Evolutionary conservation across 2,888 invertebrate genomes (phyloP).

Genomic region (Germaria angustata): DNA sequence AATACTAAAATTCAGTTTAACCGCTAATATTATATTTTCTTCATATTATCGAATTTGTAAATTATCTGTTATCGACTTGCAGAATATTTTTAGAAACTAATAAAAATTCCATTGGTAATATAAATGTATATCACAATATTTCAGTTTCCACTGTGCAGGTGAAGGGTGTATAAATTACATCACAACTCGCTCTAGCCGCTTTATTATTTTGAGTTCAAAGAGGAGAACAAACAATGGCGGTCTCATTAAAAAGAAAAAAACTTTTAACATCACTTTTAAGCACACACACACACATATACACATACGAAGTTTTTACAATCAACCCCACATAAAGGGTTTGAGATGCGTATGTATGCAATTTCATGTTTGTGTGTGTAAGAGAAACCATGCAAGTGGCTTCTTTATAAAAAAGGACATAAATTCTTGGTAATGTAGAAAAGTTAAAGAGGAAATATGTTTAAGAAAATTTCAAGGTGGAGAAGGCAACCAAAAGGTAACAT

Average conservation of each 20-base stretch:
- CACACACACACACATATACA: neutral
- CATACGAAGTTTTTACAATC: no score
- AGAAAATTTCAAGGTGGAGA: constrained; percentile 31
- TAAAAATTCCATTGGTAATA: no score
- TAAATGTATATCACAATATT: no score
- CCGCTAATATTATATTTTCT: no score
- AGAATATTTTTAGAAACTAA: no score
- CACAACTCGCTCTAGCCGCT: neutral
- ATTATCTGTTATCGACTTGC: no score
- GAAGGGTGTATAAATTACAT: neutral
- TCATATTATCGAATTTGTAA: no score
- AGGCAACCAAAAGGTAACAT: constrained; percentile 36
- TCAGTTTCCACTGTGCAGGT: no score
- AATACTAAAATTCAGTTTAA: no score
- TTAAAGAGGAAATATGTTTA: neutral
- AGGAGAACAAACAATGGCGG: neutral
- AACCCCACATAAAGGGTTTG: no score
- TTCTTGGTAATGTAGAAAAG: neutral
- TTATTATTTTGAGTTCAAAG: neutral
- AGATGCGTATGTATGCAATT: constrained; percentile 1
- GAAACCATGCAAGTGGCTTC: constrained; percentile 17
- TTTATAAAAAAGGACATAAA: constrained; percentile 38
- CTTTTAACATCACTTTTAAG: neutral
- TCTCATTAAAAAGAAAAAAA: constrained; percentile 19
- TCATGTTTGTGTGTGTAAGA: neutral